Conservation (phyloP, 2,888 invertebrate species). For the Oscheius sp. region DNA sequence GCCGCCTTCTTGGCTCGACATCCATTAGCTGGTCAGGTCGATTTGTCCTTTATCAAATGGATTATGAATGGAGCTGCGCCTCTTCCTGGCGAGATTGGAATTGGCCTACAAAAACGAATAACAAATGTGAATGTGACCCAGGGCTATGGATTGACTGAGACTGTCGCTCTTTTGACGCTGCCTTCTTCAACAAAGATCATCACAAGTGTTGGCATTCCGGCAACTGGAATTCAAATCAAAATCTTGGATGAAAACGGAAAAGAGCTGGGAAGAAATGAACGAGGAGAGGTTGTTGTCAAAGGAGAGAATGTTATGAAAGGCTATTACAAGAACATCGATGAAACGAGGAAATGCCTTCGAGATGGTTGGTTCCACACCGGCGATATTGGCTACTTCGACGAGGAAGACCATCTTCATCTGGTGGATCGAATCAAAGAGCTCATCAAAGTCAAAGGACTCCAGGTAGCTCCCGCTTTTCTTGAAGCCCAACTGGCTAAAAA, state of each 20-base stretch:
- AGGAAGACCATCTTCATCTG: slow-evolving; percentile 11
- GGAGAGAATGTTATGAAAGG: slow-evolving; percentile 18
- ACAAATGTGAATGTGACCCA: not conserved
- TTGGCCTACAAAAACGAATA: not conserved
- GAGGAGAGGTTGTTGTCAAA: not conserved
- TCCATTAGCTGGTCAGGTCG: slow-evolving; percentile 17
- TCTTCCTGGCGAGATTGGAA: slow-evolving; percentile 8
- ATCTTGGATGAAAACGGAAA: not conserved
- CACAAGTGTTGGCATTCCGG: not conserved
- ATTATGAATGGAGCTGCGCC: slow-evolving; percentile 16
- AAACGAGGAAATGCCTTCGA: slow-evolving; percentile 1
- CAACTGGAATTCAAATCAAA: slow-evolving; percentile 3
- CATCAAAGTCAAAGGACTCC: slow-evolving; percentile 26
- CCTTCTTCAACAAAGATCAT: not conserved
- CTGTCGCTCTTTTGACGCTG: not conserved
- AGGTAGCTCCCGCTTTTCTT: slow-evolving; percentile 83
- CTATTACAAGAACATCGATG: slow-evolving; percentile 1
- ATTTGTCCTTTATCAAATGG: slow-evolving; percentile 10
- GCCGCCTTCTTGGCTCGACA: slow-evolving; percentile 16
- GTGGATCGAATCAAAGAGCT: slow-evolving; percentile 26
- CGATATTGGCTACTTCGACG: slow-evolving; percentile 16
- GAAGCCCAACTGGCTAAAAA: slow-evolving; percentile 82
- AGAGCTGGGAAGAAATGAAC: slow-evolving; percentile 3
- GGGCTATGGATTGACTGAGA: slow-evolving; percentile 20
- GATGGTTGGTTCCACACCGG: slow-evolving; percentile 25